These are phyloP conservation scores for Cliona cf. orientalis DNA, from an alignment of 37 sponge, comb jelly and placozoan genomes.

Conservation along the genomic window DNA sequence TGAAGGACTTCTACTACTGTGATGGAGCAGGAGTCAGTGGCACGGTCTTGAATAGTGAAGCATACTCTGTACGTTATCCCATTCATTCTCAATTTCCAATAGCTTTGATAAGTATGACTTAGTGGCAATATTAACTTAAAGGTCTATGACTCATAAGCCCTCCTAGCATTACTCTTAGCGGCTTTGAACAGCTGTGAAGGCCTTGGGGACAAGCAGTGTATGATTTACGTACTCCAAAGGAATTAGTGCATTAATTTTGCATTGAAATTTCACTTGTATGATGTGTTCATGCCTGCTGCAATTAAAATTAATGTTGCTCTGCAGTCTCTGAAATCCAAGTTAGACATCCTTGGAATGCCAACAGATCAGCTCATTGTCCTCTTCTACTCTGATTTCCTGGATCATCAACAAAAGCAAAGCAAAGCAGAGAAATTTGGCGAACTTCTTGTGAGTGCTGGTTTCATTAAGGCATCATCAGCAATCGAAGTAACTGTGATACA, in stretches of 20 bases:
- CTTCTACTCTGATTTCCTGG: constrained; percentile 39
- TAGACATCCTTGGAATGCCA: constrained; percentile 16
- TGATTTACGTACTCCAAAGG: no score
- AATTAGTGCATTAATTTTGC: no score
- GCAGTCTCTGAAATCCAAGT: constrained; percentile 9
- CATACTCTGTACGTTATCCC: no score
- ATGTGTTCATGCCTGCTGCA: no score
- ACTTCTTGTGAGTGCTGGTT: constrained; percentile 26
- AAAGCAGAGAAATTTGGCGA: constrained; percentile 17
- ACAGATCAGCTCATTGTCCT: constrained; percentile 25
- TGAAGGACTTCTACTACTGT: constrained; percentile 52
- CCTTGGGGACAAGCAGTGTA: no score
- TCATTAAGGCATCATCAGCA: constrained; percentile 3
- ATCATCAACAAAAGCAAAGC: not conserved
- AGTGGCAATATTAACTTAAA: no score
- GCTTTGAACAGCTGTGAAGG: no score
- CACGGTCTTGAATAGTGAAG: constrained; percentile 17
- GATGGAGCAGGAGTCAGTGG: constrained; percentile 55
- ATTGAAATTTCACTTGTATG: no score
- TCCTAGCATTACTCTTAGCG: not conserved
- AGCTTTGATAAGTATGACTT: no score
- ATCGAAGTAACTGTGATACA: constrained; percentile 28
- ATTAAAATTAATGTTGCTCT: not conserved
- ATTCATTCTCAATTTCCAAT: no score
- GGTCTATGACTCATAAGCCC: no score